Base-by-base conservation (phyloP, 2,113 vertebrate genomes). In the Xyliphius kryptos region DNA sequence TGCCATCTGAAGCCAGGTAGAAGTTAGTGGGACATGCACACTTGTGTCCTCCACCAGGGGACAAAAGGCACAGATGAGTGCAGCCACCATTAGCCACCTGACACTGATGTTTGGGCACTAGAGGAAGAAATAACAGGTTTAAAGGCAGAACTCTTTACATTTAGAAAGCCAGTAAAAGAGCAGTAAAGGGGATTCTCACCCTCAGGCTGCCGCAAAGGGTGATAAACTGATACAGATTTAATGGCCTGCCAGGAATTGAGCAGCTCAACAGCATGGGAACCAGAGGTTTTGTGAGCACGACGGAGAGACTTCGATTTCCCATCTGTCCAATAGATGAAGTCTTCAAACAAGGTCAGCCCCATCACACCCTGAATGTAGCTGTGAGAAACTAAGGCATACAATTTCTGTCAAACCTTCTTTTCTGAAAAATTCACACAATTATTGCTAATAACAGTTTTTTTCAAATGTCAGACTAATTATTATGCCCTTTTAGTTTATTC, bases 271-370 rank as follows among this genome's bases (percentile, higher is more conserved):
- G 87, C 90, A 82, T 89, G 85, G 68, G 86, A 75, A 66, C 95
- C 95, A 1, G 89, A 93, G 62, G 92, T 97, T 88, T 98, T 99
- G 85, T 97, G 95, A 68, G 88, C 94, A 68, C 96, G 92, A 63
- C 86, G 92, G 36, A 99, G 88, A 5, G 96, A 97, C 78, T 97
- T 99, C 77, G 93, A 94, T 89, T 98, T 97, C 66, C 93, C 94
- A 1, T 99, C 95, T 26, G 92, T 97, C 96, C 96, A 99, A 76
- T 99, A 99, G 78, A 99, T 81, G 82, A 95, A 96, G 86, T 99
- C 95, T 80, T 98, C 96, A 81, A 98, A 99, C 83, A 98, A 73
- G 3, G 94, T 94, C 78, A 99, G 87, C 2, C 94, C 92, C 83
- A 97, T 96, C 77, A 98, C 94, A 56, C 91, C 91, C 65, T 91